Base-by-base conservation (phyloP, 2,797 vertebrate genomes). In the Leptatherina wallacei region DNA sequence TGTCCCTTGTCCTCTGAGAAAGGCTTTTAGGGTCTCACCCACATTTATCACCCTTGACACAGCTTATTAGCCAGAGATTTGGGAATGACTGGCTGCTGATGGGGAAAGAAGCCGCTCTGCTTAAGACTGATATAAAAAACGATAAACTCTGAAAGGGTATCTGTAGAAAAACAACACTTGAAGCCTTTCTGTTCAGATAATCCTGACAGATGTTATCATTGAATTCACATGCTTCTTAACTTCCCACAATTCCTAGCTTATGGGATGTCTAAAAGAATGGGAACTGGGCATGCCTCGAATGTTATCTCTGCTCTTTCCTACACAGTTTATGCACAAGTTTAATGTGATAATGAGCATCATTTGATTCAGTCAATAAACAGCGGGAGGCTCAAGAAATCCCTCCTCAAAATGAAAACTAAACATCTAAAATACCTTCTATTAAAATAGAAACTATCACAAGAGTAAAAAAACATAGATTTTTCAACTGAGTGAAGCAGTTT, bases 11-110 rank as follows among this genome's bases (percentile, higher is more conserved):
- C 79, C 78, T 77, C 78, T 71, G 73, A 78, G 86, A 73, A 64
- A 76, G 68, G 57, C 65, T 73, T 10, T 35, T 68, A 81, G 86
- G 78, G 79, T 85, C 82, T 89, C 85, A 67, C 84, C 86, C 84
- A 78, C 81, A 83, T 84, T 80, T 88, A 87, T 90, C 85, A 90
- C 68, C 69, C 68, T 78, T 40, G 32, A 44, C 60, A 6, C 58
- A 68, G 72, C 62, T 74, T 77, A 75, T 78, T 69, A 61, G 64
- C 69, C 60, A 75, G 76, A 72, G 72, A 66, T 78, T 69, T 70
- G 68, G 71, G 73, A 89, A 68, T 54, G 57, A 57, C 61, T 71
- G 57, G 60, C 59, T 63, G 74, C 75, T 73, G 75, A 78, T 69
- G 64, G 61, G 42, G 69, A 59, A 38, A 69, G 58, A 68, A 36